phyloP scores from a whole-genome alignment of 35 echinoderm and acorn worm genomes.

The Eucidaris tribuloides region DNA sequence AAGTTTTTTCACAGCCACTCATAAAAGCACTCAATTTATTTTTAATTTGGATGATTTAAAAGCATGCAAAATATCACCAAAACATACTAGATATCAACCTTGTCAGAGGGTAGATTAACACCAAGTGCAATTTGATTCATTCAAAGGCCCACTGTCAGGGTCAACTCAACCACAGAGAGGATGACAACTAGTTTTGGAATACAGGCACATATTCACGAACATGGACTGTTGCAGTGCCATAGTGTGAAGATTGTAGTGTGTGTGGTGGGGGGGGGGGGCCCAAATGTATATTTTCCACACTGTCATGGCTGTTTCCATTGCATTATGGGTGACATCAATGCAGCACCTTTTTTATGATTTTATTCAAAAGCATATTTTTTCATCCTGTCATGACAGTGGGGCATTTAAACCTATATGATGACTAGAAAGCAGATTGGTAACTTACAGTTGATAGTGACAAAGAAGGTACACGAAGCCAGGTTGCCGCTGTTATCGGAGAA shows the following conservation, averaged over 20 bases:
- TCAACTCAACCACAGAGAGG: background rate
- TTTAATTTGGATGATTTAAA: no score
- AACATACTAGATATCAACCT: no score
- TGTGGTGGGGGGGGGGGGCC: no score
- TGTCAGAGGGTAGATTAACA: no score
- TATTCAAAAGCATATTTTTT: background rate
- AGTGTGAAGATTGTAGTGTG: no score
- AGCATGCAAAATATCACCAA: no score
- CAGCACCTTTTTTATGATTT: background rate
- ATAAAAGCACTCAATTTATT: no score
- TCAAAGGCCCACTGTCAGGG: background rate
- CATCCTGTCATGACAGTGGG: no score
- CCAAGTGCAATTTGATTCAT: no score
- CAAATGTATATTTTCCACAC: background rate
- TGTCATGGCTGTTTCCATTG: no score
- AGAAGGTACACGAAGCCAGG: conserved; percentile 54
- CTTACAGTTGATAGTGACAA: conserved; percentile 67
- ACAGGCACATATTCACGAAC: background rate
- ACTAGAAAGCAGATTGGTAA: background rate
- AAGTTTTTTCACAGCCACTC: no score
- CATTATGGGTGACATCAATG: background rate
- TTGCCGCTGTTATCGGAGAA: conserved; percentile 56
- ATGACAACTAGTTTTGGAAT: background rate
- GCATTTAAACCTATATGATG: background rate
- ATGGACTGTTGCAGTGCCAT: no score